Percentiles rank a stretch among this genome's conserved stretches.
phyloP scores from a whole-genome alignment of 2,888 invertebrate genomes.

The Diplolepis rosae region DNA sequence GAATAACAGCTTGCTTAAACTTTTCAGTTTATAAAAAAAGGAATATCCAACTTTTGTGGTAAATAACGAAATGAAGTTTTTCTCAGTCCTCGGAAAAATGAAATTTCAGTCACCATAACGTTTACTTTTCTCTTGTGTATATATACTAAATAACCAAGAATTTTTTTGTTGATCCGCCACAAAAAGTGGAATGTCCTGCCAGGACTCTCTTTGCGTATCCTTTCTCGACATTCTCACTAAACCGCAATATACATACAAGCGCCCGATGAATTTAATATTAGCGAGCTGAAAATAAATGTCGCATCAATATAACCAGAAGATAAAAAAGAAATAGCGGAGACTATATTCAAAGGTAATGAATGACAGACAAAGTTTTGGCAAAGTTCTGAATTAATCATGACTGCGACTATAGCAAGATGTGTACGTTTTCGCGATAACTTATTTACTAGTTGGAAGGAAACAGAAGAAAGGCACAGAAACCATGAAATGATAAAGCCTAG shows the following conservation, averaged over 20 bases:
- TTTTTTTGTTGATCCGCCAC: background rate
- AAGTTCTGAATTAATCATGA: background rate
- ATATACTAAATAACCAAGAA: too few species aligned
- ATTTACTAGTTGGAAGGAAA: background rate
- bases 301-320: background rate
- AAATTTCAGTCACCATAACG: background rate
- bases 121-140: background rate
- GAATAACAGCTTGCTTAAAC: background rate
- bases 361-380: background rate
- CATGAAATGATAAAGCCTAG: background rate
- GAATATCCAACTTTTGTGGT: background rate
- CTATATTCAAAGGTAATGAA: background rate
- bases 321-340: background rate
- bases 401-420: background rate
- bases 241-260: constrained; percentile 37
- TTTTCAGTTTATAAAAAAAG: background rate
- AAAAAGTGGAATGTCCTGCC: background rate
- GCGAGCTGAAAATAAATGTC: constrained; percentile 48
- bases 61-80: constrained; percentile 5
- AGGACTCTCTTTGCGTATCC: constrained; percentile 42
- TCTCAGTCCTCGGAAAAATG: background rate
- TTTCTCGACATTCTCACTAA: constrained; percentile 35
- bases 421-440: background rate
- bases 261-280: constrained; percentile 55
- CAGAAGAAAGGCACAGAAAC: background rate